Evolutionary conservation across 2,797 vertebrate genomes (phyloP).

Genomic region (Eulemur mongoz): DNA sequence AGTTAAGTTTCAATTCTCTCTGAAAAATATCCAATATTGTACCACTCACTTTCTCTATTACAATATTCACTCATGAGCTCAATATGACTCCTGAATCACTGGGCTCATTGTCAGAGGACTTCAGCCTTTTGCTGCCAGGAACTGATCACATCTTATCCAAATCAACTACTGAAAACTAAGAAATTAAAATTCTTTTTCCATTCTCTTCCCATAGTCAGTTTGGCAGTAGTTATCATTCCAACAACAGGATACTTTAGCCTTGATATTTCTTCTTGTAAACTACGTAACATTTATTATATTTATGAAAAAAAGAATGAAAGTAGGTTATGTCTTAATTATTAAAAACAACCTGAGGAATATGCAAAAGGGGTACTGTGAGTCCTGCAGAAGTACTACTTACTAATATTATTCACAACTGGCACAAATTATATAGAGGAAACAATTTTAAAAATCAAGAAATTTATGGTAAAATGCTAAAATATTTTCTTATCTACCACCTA

Average conservation of each 20-base stretch:
- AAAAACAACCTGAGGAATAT: background rate
- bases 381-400: background rate
- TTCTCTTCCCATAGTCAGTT: background rate
- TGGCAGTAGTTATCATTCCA: background rate
- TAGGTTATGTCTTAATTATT: background rate
- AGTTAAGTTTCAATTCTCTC: constrained; percentile 35
- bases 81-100: background rate
- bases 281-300: background rate
- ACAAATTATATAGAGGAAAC: background rate
- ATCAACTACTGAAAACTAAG: background rate
- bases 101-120: background rate
- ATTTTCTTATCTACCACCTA: background rate
- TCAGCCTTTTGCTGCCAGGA: background rate
- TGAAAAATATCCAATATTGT: background rate
- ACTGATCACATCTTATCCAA: background rate
- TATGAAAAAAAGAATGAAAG: background rate
- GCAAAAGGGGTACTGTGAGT: background rate
- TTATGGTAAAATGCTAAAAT: background rate
- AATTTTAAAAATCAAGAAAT: background rate
- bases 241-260: background rate
- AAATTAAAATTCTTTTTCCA: background rate
- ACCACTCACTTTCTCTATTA: background rate
- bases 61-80: background rate
- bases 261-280: background rate
- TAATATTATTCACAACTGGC: background rate